These are phyloP conservation scores for Pristionchus maxplancki DNA, from an alignment of 2,888 invertebrate genomes.

Conservation along the genomic window DNA sequence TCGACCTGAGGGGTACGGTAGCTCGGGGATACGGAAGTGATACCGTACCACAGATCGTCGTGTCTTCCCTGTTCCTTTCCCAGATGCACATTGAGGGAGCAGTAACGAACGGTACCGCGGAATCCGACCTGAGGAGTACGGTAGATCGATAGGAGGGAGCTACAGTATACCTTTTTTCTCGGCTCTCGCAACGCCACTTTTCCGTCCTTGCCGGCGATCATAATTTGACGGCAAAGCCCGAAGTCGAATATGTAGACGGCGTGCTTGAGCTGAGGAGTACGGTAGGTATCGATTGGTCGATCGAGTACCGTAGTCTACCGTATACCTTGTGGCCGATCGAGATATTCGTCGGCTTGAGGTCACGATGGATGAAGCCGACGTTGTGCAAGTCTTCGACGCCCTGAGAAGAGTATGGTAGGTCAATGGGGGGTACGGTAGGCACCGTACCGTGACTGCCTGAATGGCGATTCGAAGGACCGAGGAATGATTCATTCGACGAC, in stretches of 20 bases:
- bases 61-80: conserved; percentile 98
- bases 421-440: conserved; percentile 8
- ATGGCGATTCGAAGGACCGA: conserved; percentile 64
- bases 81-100: conserved; percentile 97
- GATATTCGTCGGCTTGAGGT: conserved; percentile 53
- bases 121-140: conserved; percentile 84
- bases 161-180: conserved; percentile 61
- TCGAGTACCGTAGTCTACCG: not conserved
- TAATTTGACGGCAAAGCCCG: conserved; percentile 72
- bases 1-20: not conserved
- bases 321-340: conserved; percentile 43
- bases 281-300: not conserved
- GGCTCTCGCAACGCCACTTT: conserved; percentile 81
- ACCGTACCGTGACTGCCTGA: conserved; percentile 61
- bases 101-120: conserved; percentile 94
- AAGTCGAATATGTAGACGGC: conserved; percentile 72
- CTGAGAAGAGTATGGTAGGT: conserved; percentile 33
- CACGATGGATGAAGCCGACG: conserved; percentile 69
- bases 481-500: conserved; percentile 60
- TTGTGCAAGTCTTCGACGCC: conserved; percentile 68
- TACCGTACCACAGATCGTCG: conserved; percentile 90
- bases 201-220: conserved; percentile 85
- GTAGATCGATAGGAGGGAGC: conserved; percentile 39
- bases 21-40: not conserved
- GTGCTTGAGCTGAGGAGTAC: conserved; percentile 47